Conservation (phyloP, 2,888 invertebrate genomes). For the Smittia sp. region DNA sequence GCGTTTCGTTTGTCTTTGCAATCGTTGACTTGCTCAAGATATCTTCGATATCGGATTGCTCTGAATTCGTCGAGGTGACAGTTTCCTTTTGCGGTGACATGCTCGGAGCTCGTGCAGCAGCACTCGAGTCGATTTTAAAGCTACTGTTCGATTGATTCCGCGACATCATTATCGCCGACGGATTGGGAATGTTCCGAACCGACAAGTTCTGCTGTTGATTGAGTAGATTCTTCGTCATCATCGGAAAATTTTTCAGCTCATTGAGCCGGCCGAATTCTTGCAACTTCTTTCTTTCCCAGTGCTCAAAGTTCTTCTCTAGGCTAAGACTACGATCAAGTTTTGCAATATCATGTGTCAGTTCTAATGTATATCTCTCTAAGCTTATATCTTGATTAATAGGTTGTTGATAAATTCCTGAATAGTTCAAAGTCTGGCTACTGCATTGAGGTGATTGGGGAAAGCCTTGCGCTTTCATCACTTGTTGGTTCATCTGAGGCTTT, state of each 20-base stretch:
- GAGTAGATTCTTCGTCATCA: background rate
- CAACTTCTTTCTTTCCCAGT: conserved; percentile 47
- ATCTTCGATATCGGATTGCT: conserved; percentile 36
- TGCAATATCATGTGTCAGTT: conserved; percentile 35
- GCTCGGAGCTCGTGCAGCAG: background rate
- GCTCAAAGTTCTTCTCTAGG: conserved; percentile 45
- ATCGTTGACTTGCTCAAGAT: conserved; percentile 35
- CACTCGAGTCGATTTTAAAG: background rate
- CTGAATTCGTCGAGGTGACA: conserved; percentile 16
- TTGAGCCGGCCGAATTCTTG: conserved; percentile 47
- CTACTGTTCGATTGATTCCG: conserved; percentile 11
- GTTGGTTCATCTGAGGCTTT: conserved; percentile 15
- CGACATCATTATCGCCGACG: conserved; percentile 57
- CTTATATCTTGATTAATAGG: conserved; percentile 27
- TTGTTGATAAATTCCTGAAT: conserved; percentile 1
- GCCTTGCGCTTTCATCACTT: background rate
- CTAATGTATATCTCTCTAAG: conserved; percentile 30
- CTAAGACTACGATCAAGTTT: conserved; percentile 39
- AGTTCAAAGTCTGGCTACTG: conserved; percentile 12
- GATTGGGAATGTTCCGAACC: conserved; percentile 64
- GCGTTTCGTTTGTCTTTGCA: background rate
- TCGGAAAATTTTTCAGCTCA: conserved; percentile 10
- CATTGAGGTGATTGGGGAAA: conserved; percentile 3
- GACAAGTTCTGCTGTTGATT: conserved; percentile 58
- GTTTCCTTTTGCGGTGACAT: background rate